Percentiles rank a stretch among this genome's conserved stretches.
These are phyloP conservation scores for Rambutsinella grinnellia DNA, from an alignment of 2,888 invertebrate species.

Conservation along the genomic window DNA sequence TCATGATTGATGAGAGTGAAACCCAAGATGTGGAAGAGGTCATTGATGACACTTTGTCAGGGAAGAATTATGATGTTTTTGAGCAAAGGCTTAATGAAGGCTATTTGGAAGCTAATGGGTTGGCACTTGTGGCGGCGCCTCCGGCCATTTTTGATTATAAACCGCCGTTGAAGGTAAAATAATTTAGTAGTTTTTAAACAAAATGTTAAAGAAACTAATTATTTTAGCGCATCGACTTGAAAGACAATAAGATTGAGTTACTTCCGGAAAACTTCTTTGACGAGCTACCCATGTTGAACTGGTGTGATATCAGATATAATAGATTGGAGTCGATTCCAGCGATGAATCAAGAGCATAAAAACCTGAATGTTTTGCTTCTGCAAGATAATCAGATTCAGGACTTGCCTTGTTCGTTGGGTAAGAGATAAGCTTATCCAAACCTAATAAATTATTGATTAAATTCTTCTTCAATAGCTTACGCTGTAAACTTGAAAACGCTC, in stretches of 20 bases:
- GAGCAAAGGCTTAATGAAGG: slow-evolving; percentile 37
- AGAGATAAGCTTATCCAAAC: background rate
- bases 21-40: slow-evolving; percentile 13
- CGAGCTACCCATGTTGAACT: slow-evolving; percentile 50
- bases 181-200: background rate
- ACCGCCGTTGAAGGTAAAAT: slow-evolving; percentile 40
- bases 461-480: slow-evolving; percentile 9
- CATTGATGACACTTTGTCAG: slow-evolving; percentile 10
- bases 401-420: slow-evolving; percentile 58
- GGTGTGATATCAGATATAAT: slow-evolving; percentile 59
- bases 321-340: slow-evolving; percentile 34
- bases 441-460: background rate
- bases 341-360: slow-evolving; percentile 32
- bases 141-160: slow-evolving; percentile 51
- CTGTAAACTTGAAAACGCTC: slow-evolving; percentile 47
- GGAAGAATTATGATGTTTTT: slow-evolving; percentile 34
- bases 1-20: slow-evolving; percentile 16
- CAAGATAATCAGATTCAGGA: slow-evolving; percentile 52
- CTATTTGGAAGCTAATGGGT: slow-evolving; percentile 47
- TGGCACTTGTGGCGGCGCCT: slow-evolving; percentile 41
- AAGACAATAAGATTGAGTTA: slow-evolving; percentile 42
- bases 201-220: background rate
- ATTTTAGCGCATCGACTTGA: slow-evolving; percentile 47
- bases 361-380: slow-evolving; percentile 48
- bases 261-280: slow-evolving; percentile 59